Base-by-base conservation (phyloP, 2,113 vertebrate genomes). In the Melanostigma gelatinosum region DNA sequence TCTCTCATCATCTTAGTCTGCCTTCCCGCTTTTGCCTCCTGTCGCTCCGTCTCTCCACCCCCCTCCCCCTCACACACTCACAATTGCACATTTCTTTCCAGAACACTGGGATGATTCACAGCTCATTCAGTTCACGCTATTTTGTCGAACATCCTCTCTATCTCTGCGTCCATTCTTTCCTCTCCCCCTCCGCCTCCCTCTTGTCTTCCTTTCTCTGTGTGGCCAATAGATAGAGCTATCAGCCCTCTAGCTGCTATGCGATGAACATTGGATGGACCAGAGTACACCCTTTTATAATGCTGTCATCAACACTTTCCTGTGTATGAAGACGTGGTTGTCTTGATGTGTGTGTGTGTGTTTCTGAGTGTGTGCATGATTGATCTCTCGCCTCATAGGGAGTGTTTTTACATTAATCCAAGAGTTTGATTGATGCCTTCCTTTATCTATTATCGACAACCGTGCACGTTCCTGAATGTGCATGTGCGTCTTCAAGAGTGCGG, bases 401-500 rank as follows among this genome's bases (percentile, higher is more conserved):
- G 61, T 86, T 83, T 86, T 79, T 52, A 66, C 69, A 86, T 72
- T 18, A 82, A 90, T 76, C 79, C 29, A 77, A 55, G 34, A 44
- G 55, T 81, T 79, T 88, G 66, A 89, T 65, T 63, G 77, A 90
- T 76, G 77, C 15, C 16, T n/a, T 83, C 58, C 55, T 77, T 40
- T 24, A 20, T 62, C 44, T 68, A 22, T 80, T 77, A 72, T 81
- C 82, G 80, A 75, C 68, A 75, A n/a, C n/a, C 29, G 18, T 8
- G 38, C 66, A 22, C 70, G 29, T 61, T 44, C n/a, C 15, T 75
- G 29, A n/a, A 46, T 58, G 52, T 54, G 29, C 22, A 44, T 71
- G 58, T 46, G 38, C 34, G 36, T 60, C n/a, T 38, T 46, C 29
- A 36, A 57, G 62, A 27, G 16, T 46, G 24, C 4, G 55, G 11